Percentiles rank a stretch among this genome's conserved stretches.
These are phyloP conservation scores for Pachliopta kotzebuea DNA, from an alignment of 2,888 invertebrate species.

Conservation along the genomic window DNA sequence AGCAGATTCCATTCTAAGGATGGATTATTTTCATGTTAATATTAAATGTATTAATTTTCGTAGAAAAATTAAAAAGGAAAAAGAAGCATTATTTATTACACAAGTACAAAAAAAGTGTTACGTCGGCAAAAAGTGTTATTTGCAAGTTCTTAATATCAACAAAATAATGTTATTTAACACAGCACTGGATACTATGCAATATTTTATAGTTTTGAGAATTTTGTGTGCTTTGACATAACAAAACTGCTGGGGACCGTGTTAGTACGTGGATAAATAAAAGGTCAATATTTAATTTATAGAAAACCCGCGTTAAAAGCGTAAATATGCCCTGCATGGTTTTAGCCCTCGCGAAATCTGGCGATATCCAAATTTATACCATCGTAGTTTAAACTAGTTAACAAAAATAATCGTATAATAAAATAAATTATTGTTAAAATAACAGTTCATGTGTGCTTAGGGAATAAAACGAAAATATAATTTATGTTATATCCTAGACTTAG, in stretches of 20 bases:
- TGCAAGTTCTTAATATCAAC: slow-evolving; percentile 13
- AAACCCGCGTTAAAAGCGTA: background rate
- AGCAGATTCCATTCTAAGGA: too few relatives aligned
- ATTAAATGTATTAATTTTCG: too few relatives aligned
- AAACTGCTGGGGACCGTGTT: background rate
- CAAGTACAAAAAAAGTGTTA: background rate
- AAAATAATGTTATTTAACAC: slow-evolving; percentile 6
- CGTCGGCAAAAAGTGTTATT: background rate
- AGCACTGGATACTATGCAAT: background rate
- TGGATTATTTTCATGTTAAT: too few relatives aligned
- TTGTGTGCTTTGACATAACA: slow-evolving; percentile 12
- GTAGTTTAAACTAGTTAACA: background rate
- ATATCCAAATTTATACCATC: slow-evolving; percentile 14
- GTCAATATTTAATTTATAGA: background rate
- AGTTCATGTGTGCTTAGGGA: background rate
- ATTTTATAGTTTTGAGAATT: background rate
- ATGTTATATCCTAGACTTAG: background rate
- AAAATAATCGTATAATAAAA: background rate
- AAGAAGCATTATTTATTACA: slow-evolving; percentile 15
- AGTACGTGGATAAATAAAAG: background rate
- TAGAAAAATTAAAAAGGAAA: background rate
- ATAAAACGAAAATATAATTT: background rate
- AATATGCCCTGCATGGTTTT: slow-evolving; percentile 35
- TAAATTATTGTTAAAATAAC: background rate
- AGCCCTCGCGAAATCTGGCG: slow-evolving; percentile 15